Evolutionary conservation across 2,113 vertebrate species (phyloP).

Genomic region (Chlamydotis undulata): DNA sequence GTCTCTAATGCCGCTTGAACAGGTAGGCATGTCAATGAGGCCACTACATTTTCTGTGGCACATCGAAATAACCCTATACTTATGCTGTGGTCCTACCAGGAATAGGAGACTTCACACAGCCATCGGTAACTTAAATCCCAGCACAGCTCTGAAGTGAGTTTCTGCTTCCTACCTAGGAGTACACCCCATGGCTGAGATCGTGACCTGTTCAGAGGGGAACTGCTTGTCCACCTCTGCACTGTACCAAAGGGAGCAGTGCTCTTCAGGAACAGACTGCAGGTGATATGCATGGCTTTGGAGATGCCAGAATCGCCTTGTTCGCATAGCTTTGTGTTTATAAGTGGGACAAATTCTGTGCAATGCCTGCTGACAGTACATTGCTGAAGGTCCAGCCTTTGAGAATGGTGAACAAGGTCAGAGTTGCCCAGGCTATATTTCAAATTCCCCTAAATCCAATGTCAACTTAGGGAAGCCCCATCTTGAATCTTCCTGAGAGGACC

Average conservation of each 20-base stretch:
- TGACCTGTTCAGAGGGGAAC: not conserved
- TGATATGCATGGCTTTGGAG: fast-evolving
- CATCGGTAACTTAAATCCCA: not conserved
- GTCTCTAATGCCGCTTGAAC: not conserved
- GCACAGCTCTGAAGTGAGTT: not conserved
- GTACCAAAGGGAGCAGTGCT: not conserved
- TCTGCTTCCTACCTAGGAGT: not conserved
- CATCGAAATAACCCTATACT: not conserved
- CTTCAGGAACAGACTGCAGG: not conserved
- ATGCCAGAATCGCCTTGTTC: not conserved
- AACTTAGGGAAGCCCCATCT: not conserved
- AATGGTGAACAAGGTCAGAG: not conserved
- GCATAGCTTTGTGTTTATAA: not conserved
- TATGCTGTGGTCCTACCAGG: not conserved
- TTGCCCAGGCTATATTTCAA: not conserved
- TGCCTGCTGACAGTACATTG: not conserved
- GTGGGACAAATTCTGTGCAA: not conserved
- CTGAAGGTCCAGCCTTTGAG: not conserved
- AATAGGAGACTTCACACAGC: not conserved
- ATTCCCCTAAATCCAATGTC: not conserved
- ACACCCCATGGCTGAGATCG: not conserved
- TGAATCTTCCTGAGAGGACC: not conserved
- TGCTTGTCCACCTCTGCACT: not conserved
- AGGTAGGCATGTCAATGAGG: not conserved
- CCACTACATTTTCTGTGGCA: not conserved